Evolutionary conservation across 2,888 invertebrate species (phyloP).

Genomic region (Lycophotia porphyrea): DNA sequence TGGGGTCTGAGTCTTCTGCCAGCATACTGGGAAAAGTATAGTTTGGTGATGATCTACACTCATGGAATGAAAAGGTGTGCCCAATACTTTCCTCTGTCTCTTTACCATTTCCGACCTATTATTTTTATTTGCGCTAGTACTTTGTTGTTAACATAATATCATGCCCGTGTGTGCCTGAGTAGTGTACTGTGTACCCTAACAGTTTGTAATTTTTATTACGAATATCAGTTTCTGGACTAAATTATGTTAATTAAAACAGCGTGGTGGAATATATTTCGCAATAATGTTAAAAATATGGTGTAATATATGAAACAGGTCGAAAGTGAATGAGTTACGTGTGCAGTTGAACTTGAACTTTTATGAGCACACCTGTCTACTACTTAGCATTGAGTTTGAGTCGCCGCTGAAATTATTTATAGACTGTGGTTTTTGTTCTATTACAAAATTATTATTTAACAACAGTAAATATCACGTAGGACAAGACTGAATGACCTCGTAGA

Average conservation of each 20-base stretch:
- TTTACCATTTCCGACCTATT: neutral
- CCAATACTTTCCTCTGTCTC: neutral
- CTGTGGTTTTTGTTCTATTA: neutral
- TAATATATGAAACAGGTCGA: neutral
- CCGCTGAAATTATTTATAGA: neutral
- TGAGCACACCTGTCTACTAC: conserved; percentile 35
- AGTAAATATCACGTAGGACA: neutral
- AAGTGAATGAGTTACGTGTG: conserved; percentile 3
- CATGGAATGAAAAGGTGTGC: neutral
- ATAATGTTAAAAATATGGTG: neutral
- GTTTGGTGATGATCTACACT: neutral
- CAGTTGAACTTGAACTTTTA: conserved; percentile 53
- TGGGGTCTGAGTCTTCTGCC: neutral
- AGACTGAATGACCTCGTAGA: neutral
- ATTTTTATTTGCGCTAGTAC: neutral
- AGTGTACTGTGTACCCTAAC: neutral
- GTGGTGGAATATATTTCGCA: neutral
- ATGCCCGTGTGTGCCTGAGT: neutral
- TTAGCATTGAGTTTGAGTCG: conserved; percentile 15
- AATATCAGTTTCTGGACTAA: neutral
- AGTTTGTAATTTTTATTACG: neutral
- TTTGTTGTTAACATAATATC: neutral
- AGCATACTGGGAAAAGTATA: neutral
- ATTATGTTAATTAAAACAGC: neutral
- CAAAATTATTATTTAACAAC: neutral